Conservation (phyloP, 2,113 vertebrate genomes). For the Pyrgilauda ruficollis region DNA sequence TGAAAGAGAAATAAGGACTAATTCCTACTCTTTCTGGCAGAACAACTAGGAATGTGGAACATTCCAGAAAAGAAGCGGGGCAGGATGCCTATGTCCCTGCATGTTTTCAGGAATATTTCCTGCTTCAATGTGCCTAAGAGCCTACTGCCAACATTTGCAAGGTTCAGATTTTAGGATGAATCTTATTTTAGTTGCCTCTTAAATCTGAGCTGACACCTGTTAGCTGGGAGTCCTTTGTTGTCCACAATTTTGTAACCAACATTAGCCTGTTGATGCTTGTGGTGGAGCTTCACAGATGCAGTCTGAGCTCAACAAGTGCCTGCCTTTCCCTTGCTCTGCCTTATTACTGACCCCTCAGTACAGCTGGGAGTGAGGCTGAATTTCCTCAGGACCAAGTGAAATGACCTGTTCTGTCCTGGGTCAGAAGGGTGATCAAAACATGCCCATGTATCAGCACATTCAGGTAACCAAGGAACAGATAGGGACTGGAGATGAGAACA, state of each 20-base stretch:
- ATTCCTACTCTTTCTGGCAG: not conserved
- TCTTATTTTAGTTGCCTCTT: not conserved
- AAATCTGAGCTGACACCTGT: not conserved
- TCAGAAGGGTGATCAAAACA: not conserved
- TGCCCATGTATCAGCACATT: not conserved
- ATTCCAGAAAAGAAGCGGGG: not conserved
- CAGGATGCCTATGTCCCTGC: not conserved
- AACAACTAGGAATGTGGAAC: not conserved
- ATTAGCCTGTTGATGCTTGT: not conserved
- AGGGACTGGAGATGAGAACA: not conserved
- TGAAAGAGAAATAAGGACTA: not conserved
- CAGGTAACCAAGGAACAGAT: not conserved
- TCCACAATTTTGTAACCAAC: not conserved
- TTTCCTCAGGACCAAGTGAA: not conserved
- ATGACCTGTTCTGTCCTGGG: not conserved
- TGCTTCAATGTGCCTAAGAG: not conserved
- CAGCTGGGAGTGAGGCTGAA: not conserved
- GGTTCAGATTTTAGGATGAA: not conserved
- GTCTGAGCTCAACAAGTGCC: not conserved
- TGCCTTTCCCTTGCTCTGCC: not conserved
- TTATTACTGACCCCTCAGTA: not conserved
- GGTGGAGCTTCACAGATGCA: not conserved
- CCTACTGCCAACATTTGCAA: not conserved
- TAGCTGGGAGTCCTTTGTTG: not conserved
- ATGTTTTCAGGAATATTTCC: not conserved